Evolutionary conservation across 2,888 invertebrate species (phyloP), one percentile per base, ranked within the genome.

Genomic region (Diarsia mendica): DNA sequence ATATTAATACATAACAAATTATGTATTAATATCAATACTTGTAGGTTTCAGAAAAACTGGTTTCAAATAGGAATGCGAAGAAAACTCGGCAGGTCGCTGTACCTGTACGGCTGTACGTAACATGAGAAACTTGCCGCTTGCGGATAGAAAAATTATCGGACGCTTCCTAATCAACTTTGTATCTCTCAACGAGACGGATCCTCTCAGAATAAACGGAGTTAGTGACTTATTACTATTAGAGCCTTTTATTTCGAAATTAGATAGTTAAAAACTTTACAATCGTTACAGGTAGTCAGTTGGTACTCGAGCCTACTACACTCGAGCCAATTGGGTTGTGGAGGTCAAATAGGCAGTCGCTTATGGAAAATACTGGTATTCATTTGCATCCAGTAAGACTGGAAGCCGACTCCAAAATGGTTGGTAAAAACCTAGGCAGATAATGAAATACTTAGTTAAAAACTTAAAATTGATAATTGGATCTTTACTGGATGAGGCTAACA

Each of bases 121-220:
- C 46, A 51, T 46, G 67, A 73, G 73, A 67, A 78, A 63, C 66
- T 46, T 5, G 53, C 53, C 65, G 51, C 48, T 68, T 49, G 20
- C 65, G 68, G 79, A 79, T 66, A 61, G 68, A 77, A 60, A 72
- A 72, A 80, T 68, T 80, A 77, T 72, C 67, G 60, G 28, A 77
- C n/a, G 60, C 39, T 80, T 77, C 80, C 64, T 77, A 80, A 79
- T 80, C 79, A 79, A 67, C 28, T 51, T 48, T 79, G 68, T 66
- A 53, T 65, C 53, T 60, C 23, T 60, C 60, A 68, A 68, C 53
- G 48, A 72, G 67, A 23, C 58, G 71, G 46, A 39, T 65, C 58
- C 46, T 60, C 44, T 13, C 23, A 13, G 55, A 46, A 51, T 58
- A 64, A 33, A 49, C 28, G 1, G 68, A 48, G 13, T 51, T 33